Conservation (phyloP, 2,113 vertebrate genomes). For the Alces alces region DNA sequence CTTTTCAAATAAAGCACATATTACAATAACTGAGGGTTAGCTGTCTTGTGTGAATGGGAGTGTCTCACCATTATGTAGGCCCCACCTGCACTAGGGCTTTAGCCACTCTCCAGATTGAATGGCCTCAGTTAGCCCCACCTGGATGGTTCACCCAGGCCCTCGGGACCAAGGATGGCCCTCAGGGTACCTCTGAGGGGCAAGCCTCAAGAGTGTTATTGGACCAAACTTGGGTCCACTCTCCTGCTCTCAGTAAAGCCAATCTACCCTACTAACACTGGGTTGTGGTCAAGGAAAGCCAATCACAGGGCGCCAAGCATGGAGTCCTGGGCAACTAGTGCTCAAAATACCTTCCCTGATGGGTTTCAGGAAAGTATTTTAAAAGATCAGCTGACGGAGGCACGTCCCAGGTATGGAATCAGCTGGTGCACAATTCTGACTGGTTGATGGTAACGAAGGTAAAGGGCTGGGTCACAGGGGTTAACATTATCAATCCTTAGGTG, state of each 20-base stretch:
- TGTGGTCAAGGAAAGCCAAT: neutral
- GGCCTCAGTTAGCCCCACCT: neutral
- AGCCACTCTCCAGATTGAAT: neutral
- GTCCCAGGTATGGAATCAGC: neutral
- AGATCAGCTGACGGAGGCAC: neutral
- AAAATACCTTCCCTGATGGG: neutral
- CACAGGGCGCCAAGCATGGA: neutral
- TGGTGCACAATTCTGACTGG: neutral
- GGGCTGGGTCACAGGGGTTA: neutral
- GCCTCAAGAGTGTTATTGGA: neutral
- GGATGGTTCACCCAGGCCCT: neutral
- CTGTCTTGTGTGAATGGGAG: neutral
- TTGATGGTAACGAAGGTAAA: neutral
- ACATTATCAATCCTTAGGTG: neutral
- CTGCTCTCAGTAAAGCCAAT: neutral
- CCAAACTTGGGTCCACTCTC: neutral
- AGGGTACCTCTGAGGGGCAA: neutral
- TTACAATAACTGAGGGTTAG: neutral
- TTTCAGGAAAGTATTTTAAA: neutral
- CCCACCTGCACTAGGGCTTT: neutral
- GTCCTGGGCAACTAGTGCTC: neutral
- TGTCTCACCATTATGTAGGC: neutral
- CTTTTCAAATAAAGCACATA: neutral
- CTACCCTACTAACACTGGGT: neutral
- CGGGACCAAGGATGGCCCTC: neutral